Base-by-base conservation (phyloP, 2,797 vertebrate genomes). In the Leptatherina wallacei region DNA sequence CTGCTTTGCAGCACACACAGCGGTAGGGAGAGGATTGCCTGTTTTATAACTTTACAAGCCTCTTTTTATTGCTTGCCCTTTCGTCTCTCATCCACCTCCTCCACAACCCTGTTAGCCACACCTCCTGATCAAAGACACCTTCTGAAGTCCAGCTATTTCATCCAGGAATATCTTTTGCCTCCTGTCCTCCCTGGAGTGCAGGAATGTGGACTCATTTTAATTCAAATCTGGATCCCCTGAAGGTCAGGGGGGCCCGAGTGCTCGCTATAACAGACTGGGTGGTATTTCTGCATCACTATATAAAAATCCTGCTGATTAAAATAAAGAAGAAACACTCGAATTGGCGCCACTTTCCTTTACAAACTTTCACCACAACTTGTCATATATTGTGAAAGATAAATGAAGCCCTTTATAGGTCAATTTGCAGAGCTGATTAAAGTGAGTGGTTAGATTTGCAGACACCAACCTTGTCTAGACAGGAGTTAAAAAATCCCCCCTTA, bases 61-160 rank as follows among this genome's bases (percentile, higher is more conserved):
- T 64, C 73, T 40, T 85, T 71, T 81, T 47, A 71, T 61, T 76
- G 66, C 74, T 59, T 61, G 67, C 65, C 69, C 42, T 63, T 82
- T 73, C 61, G 51, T 61, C 72, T 78, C 65, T 69, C 70, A 18
- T 54, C 71, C 61, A 55, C 65, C 70, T 76, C 61, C 61, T 75
- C 71, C 42, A 70, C 55, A 63, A 55, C 80, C 78, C 56, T 47
- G 83, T 89, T 88, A 88, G 85, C 84, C 54, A 83, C 85, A 82
- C 81, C 75, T 71, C 36, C 63, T 90, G 90, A 94, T 94, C 91
- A 94, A 93, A 94, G 90, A 65, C 69, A 77, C 67, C 83, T 88
- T 75, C 82, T 85, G 80, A 81, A 85, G 80, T 84, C 61, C 20
- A 66, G 32, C 27, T 80, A 84, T 90, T 66, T 78, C 75, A 88